Conservation (phyloP, 2,797 vertebrate genomes). For the Echeneis naucrates region DNA sequence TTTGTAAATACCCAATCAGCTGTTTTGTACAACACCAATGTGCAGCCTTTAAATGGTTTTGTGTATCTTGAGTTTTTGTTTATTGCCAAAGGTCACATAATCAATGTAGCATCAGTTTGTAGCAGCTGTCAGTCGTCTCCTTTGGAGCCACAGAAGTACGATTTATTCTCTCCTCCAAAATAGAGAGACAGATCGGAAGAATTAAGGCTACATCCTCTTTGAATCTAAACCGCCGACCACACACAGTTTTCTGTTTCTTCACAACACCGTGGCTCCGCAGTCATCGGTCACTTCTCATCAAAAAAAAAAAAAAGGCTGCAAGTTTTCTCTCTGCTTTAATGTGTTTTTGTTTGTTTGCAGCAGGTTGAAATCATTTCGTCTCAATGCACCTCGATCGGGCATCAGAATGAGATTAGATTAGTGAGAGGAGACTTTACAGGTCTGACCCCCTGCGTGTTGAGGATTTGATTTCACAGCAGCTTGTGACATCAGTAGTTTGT, state of each 20-base stretch:
- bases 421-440: not conserved
- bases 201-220: not conserved
- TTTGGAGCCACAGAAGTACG: too few species aligned
- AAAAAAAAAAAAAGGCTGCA: not conserved
- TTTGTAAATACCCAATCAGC: conserved; percentile 48
- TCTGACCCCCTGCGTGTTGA: not conserved
- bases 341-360: not conserved
- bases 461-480: not conserved
- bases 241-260: not conserved
- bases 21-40: conserved; percentile 55
- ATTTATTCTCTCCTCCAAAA: too few species aligned
- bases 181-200: too few species aligned
- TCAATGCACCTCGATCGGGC: not conserved
- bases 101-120: conserved; percentile 46
- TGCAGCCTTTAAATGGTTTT: conserved; percentile 49
- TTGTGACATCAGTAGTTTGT: conserved; percentile 31
- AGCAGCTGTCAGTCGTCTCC: too few species aligned
- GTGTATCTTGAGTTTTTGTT: conserved; percentile 42
- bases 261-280: not conserved
- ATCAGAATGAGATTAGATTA: not conserved
- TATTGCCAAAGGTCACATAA: conserved; percentile 69
- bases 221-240: not conserved
- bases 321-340: conserved; percentile 8
- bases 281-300: not conserved
- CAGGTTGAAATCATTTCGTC: not conserved